Conservation (phyloP, 2,113 vertebrate genomes). For the Leptosomus discolor region DNA sequence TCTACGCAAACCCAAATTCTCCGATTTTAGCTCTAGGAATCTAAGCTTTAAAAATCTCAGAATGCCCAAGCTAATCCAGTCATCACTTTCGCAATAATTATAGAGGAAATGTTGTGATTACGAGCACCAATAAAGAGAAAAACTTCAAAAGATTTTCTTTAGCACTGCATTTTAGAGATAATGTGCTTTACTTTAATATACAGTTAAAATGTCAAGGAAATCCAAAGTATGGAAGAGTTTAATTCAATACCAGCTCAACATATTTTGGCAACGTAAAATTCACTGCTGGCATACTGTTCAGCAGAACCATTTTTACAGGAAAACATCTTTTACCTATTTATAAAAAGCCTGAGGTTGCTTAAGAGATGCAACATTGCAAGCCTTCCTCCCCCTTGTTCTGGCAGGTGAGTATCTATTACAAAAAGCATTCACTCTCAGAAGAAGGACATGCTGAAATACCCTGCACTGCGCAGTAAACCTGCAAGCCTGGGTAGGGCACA, state of each 20-base stretch:
- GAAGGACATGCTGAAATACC: not conserved
- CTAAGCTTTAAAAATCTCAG: not conserved
- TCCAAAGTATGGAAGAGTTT: not conserved
- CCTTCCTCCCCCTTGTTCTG: not conserved
- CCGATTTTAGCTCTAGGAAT: not conserved
- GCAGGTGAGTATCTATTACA: not conserved
- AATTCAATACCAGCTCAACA: conserved; percentile 32
- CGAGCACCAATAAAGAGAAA: conserved; percentile 29
- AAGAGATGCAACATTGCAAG: not conserved
- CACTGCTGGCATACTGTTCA: not conserved
- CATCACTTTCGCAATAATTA: conserved; percentile 10
- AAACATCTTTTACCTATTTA: not conserved
- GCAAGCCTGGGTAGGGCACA: not conserved
- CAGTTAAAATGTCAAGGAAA: conserved; percentile 43
- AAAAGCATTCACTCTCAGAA: not conserved
- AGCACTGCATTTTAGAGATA: conserved; percentile 51
- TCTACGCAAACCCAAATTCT: not conserved
- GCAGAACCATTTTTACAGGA: not conserved
- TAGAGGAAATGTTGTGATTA: conserved; percentile 1
- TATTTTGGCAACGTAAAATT: conserved; percentile 27
- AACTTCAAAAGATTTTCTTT: conserved; percentile 52
- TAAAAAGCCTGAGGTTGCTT: not conserved
- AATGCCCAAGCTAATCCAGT: conserved; percentile 24
- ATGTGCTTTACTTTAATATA: conserved; percentile 43
- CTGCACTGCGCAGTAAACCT: not conserved